These are phyloP conservation scores for Urechis unicinctus DNA, from an alignment of 2,888 invertebrate species.

Conservation along the genomic window DNA sequence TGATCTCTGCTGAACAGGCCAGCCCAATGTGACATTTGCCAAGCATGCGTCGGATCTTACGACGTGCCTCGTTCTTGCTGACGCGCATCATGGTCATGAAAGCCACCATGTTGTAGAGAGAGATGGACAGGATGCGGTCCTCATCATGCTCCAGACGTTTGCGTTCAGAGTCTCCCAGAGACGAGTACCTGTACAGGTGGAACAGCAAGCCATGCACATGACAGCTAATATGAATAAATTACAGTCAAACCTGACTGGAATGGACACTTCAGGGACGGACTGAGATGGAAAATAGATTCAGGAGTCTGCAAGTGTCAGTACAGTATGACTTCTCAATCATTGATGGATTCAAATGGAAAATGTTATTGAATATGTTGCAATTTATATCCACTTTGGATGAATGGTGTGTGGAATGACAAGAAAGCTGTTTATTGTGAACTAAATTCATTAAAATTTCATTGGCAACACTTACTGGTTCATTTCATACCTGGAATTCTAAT, in stretches of 20 bases:
- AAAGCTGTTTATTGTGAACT: too few species aligned
- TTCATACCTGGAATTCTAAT: too few species aligned
- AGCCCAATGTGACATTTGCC: slow-evolving; percentile 98
- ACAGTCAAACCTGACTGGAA: too few species aligned
- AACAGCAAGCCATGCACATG: too few species aligned
- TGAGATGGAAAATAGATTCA: background rate
- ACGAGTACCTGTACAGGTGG: slow-evolving; percentile 70
- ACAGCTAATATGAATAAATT: too few species aligned
- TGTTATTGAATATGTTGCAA: too few species aligned
- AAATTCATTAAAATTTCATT: background rate
- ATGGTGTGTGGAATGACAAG: too few species aligned
- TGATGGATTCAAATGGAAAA: too few species aligned
- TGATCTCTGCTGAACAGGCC: slow-evolving; percentile 94
- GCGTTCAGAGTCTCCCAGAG: slow-evolving; percentile 67
- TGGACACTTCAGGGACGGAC: too few species aligned
- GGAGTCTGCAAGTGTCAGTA: background rate
- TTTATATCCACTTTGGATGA: too few species aligned
- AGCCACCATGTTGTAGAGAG: slow-evolving; percentile 92
- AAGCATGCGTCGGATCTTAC: slow-evolving; percentile 70
- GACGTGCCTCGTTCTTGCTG: slow-evolving; percentile 62
- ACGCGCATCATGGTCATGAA: slow-evolving; percentile 91
- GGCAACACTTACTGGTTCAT: background rate
- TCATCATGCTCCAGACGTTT: slow-evolving; percentile 97
- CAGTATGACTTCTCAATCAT: too few species aligned
- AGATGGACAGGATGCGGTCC: slow-evolving; percentile 86